Evolutionary conservation across 2,888 invertebrate genomes (phyloP), one percentile per base, ranked within the genome.

Genomic region (Augiades crinisus): DNA sequence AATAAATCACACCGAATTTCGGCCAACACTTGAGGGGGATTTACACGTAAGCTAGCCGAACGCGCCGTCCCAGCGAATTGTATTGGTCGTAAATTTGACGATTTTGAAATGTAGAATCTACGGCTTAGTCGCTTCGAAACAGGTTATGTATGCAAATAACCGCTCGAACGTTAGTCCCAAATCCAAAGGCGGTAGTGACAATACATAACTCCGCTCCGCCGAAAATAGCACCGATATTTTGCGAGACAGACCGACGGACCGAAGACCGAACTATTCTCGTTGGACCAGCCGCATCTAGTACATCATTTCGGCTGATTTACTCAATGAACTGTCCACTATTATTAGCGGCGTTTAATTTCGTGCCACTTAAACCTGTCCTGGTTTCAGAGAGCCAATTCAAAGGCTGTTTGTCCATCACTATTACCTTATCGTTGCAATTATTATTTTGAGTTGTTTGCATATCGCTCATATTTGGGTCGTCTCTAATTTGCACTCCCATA

Each of bases 111-210:
- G 50, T 50, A 50, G 14, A 50, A 30, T 50, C 43, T 50, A 47
- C 41, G 24, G 49, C 47, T 47, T 47, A 40, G 47, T 40, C 33
- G 49, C 49, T 50, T 50, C 49, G 14, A 50, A 50, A 50, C 49
- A 50, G 49, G 49, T 50, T 50, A 50, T 27, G 49, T 50, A 50
- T 50, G 49, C 41, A 50, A 50, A 50, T 50, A 50, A 50, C 49
- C 41, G 19, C 33, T 43, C 49, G 41, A 50, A 14, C 49, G 49
- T 50, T 49, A 49, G 49, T 50, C 34, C 49, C 49, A 50, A 50
- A 50, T 50, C 43, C 41, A 49, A 24, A 49, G 41, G 49, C 43
- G 50, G 50, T 43, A 50, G 43, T 37, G 50, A 50, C 50, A 50
- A 43, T 50, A 50, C 50, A 43, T 50, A 43, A 50, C 50, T 50